phyloP scores from a whole-genome alignment of 2,797 vertebrate genomes.

The Halcyon leucocephala region DNA sequence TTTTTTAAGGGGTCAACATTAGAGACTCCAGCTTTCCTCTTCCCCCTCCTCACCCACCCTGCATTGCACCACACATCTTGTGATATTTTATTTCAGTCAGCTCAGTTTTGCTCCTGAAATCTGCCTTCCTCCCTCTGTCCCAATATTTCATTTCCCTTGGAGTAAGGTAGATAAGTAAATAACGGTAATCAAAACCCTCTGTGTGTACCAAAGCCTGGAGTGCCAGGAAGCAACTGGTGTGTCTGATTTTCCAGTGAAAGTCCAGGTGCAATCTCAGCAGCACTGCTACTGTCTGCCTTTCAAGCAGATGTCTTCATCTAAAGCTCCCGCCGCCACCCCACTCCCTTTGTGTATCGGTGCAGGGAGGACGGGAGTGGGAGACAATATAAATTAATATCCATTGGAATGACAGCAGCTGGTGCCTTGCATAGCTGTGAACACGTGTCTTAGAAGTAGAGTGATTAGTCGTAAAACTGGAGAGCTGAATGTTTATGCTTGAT shows the following conservation, averaged over 20 bases:
- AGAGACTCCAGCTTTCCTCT: not conserved
- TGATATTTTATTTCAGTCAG: slow-evolving; percentile 34
- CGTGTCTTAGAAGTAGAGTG: slow-evolving; percentile 75
- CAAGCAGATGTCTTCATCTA: slow-evolving; percentile 78
- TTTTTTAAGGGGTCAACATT: not conserved
- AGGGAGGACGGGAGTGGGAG: slow-evolving; percentile 62
- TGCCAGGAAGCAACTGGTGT: slow-evolving; percentile 70
- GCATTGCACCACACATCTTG: fast-evolving
- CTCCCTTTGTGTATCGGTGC: slow-evolving; percentile 58
- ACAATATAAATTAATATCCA: slow-evolving; percentile 84
- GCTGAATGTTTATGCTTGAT: slow-evolving; percentile 75
- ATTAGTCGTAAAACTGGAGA: slow-evolving; percentile 68
- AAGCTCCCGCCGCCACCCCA: slow-evolving; percentile 27
- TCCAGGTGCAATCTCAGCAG: slow-evolving; percentile 75
- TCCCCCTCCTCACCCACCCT: not conserved
- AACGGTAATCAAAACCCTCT: slow-evolving; percentile 4
- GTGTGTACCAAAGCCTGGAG: slow-evolving; percentile 37
- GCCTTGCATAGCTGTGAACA: slow-evolving; percentile 76
- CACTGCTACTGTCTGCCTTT: slow-evolving; percentile 57
- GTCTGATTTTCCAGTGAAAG: slow-evolving; percentile 57
- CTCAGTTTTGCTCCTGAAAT: slow-evolving; percentile 34
- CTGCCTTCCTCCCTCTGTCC: slow-evolving; percentile 8
- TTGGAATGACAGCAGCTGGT: slow-evolving; percentile 83
- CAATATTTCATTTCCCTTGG: slow-evolving; percentile 16
- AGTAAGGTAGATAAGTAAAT: slow-evolving; percentile 6